Percentiles rank a stretch among this genome's conserved stretches.
phyloP scores from a whole-genome alignment of 2,888 invertebrate species.

The Limnephilus rhombicus region DNA sequence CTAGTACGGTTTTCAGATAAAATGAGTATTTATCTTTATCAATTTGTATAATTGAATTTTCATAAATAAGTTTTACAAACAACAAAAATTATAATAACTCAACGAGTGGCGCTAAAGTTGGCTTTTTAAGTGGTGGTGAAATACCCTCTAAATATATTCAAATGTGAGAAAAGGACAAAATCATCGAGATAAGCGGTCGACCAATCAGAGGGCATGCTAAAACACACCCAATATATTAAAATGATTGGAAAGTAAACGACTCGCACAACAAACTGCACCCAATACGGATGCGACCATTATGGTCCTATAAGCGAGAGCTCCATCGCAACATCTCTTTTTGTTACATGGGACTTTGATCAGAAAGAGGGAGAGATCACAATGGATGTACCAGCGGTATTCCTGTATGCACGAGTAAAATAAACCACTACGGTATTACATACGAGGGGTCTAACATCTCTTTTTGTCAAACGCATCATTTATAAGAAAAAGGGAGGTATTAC shows the following conservation, averaged over 20 bases:
- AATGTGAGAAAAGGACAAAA: neutral
- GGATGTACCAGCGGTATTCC: too few species aligned
- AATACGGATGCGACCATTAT: neutral
- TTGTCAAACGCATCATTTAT: neutral
- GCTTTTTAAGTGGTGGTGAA: too few species aligned
- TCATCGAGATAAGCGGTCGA: neutral
- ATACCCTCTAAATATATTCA: neutral
- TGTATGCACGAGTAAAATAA: too few species aligned
- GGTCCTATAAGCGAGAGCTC: neutral
- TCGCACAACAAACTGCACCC: neutral
- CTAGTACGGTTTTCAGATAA: too few species aligned
- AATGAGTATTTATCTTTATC: too few species aligned
- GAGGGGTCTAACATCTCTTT: too few species aligned
- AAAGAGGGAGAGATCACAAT: too few species aligned
- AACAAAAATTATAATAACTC: too few species aligned
- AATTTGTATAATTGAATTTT: too few species aligned
- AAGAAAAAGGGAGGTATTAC: neutral
- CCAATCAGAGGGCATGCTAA: neutral
- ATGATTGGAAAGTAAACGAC: neutral
- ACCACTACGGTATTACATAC: too few species aligned
- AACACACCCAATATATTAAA: neutral
- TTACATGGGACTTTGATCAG: neutral
- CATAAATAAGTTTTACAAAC: too few species aligned
- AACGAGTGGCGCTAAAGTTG: too few species aligned
- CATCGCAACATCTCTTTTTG: neutral